These are phyloP conservation scores for Euglossa dilemma DNA, from an alignment of 1,140 invertebrate species.

Conservation along the genomic window DNA sequence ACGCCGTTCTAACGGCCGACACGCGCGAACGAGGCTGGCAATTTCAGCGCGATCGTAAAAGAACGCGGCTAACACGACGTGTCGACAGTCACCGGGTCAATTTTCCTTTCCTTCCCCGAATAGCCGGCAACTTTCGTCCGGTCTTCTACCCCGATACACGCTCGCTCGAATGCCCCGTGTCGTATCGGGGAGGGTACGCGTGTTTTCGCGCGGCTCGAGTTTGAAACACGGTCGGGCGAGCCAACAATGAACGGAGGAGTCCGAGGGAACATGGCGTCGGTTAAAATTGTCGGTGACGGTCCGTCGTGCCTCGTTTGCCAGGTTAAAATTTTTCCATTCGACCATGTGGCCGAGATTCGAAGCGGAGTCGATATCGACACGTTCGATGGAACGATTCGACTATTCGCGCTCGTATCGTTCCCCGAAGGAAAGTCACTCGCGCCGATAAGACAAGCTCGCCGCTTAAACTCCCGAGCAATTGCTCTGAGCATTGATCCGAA, in stretches of 20 bases:
- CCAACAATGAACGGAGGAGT: too few relatives aligned
- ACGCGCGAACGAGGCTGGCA: neutral
- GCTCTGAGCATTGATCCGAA: slow-evolving; percentile 63
- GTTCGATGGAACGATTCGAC: slow-evolving; percentile 40
- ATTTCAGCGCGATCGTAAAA: neutral
- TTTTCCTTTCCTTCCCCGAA: neutral
- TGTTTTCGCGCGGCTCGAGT: neutral
- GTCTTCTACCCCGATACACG: neutral
- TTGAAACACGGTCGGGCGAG: too few relatives aligned
- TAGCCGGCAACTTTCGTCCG: neutral
- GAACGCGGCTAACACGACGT: neutral
- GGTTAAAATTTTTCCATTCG: too few relatives aligned
- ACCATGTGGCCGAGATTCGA: too few relatives aligned
- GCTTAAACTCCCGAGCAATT: slow-evolving; percentile 62
- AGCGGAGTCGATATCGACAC: slow-evolving; percentile 13
- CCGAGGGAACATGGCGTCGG: too few relatives aligned
- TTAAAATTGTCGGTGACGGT: too few relatives aligned
- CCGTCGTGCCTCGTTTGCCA: too few relatives aligned
- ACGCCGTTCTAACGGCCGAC: neutral
- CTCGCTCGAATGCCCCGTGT: too few relatives aligned
- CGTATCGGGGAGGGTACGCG: too few relatives aligned
- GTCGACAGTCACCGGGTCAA: neutral
- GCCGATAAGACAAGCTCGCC: slow-evolving; percentile 60
- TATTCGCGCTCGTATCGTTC: slow-evolving; percentile 44
- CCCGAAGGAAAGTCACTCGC: slow-evolving; percentile 57